phyloP scores from a whole-genome alignment of 2,888 invertebrate species.

The Eudemis profundana region DNA sequence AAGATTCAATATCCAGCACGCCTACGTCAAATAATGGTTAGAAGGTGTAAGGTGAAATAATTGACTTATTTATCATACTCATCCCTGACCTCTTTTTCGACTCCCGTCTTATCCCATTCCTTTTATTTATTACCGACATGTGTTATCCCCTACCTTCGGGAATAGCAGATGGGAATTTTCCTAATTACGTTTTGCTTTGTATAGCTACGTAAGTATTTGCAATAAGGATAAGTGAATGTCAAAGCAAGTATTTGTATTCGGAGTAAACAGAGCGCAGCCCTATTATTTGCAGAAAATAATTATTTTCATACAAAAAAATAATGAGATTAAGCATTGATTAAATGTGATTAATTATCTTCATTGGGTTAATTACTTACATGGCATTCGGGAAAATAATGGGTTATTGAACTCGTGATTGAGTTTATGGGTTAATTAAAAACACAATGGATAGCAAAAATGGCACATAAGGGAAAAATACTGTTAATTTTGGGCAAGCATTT shows the following conservation, averaged over 20 bases:
- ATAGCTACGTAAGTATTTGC: conserved; percentile 5
- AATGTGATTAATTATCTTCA: not conserved
- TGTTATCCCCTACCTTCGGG: conserved; percentile 41
- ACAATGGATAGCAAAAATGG: not conserved
- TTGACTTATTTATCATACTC: conserved; percentile 49
- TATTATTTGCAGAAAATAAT: not conserved
- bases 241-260: conserved; percentile 11
- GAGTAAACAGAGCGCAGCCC: not conserved
- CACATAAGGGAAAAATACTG: not conserved
- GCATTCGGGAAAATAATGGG: not conserved
- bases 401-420: not conserved
- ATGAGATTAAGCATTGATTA: not conserved
- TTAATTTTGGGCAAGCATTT: too few species aligned
- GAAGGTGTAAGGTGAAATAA: conserved; percentile 43
- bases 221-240: conserved; percentile 7
- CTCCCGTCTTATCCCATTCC: conserved; percentile 40
- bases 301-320: not conserved
- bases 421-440: not conserved
- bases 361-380: not conserved
- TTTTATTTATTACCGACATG: conserved; percentile 42
- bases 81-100: conserved; percentile 42
- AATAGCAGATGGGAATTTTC: conserved; percentile 37
- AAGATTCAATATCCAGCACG: conserved; percentile 31
- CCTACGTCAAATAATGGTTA: conserved; percentile 9
- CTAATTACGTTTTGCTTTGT: conserved; percentile 39